phyloP scores from a whole-genome alignment of 2,797 vertebrate species.

The Siniperca undulata region DNA sequence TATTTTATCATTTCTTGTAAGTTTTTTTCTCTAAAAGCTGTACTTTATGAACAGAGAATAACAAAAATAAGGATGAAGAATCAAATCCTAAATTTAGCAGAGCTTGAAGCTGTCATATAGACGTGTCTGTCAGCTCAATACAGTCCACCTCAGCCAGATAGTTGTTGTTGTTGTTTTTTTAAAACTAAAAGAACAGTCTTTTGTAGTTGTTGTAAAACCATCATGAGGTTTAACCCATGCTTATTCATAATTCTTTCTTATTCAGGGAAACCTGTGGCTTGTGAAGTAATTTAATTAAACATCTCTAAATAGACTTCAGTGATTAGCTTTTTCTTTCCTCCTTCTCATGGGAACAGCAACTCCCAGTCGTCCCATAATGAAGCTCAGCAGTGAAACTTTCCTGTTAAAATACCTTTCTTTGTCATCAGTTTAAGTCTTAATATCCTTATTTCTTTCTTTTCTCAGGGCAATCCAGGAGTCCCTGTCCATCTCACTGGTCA shows the following conservation, averaged over 20 bases:
- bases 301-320: constrained; percentile 63
- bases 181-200: neutral
- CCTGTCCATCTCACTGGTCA: constrained; percentile 86
- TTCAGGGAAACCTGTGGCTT: constrained; percentile 35
- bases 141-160: neutral
- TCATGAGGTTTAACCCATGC: constrained; percentile 11
- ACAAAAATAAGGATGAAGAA: neutral
- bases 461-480: constrained; percentile 94
- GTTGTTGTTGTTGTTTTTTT: too few species aligned
- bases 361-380: constrained; percentile 58
- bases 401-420: constrained; percentile 12
- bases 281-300: constrained; percentile 67
- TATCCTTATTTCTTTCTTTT: neutral
- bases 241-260: constrained; percentile 10
- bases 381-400: constrained; percentile 25
- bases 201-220: constrained; percentile 14
- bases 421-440: constrained; percentile 16
- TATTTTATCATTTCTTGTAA: neutral
- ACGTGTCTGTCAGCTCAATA: neutral
- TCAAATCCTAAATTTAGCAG: constrained; percentile 1
- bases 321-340: constrained; percentile 57
- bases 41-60: neutral
- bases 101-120: neutral
- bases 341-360: constrained; percentile 55
- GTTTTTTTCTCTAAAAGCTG: neutral